phyloP scores from a whole-genome alignment of 2,888 invertebrate species.

The Acleris laterana region DNA sequence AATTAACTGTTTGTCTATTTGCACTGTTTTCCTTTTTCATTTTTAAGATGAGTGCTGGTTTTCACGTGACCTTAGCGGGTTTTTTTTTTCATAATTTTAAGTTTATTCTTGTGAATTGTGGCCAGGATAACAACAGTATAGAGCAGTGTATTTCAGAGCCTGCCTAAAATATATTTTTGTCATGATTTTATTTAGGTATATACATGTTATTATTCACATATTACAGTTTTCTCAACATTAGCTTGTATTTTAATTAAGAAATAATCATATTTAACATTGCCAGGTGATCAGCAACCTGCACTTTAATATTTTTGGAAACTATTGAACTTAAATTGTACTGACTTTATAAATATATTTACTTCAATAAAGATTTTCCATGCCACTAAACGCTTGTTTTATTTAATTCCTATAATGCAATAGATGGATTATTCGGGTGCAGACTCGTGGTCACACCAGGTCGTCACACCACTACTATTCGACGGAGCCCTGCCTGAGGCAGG shows the following conservation, averaged over 20 bases:
- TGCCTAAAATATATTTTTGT: conserved; percentile 85
- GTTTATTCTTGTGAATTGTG: conserved; percentile 80
- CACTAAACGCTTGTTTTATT: conserved; percentile 68
- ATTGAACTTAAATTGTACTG: conserved; percentile 86
- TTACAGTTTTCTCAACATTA: conserved; percentile 85
- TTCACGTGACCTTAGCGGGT: conserved; percentile 70
- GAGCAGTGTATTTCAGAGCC: conserved; percentile 82
- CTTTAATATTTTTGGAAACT: conserved; percentile 86
- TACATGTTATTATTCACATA: conserved; percentile 85
- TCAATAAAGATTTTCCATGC: conserved; percentile 86
- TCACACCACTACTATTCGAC: no score
- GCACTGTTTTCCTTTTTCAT: conserved; percentile 55
- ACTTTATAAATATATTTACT: conserved; percentile 86
- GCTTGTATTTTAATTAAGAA: conserved; percentile 86
- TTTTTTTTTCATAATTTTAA: conserved; percentile 66
- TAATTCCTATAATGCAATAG: conserved; percentile 20
- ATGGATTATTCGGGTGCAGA: no score
- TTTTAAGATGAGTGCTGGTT: conserved; percentile 66
- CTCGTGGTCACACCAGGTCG: no score
- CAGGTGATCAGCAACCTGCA: conserved; percentile 85
- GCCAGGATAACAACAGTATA: conserved; percentile 81
- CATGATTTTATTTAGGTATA: conserved; percentile 85
- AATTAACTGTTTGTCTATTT: conserved; percentile 62
- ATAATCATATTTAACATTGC: conserved; percentile 86
- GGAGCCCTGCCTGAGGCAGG: no score